A percentile compares a stretch with the other conserved stretches of the same genome.
phyloP scores from a whole-genome alignment of 2,888 invertebrate species.

The Xestobium rufovillosum region DNA sequence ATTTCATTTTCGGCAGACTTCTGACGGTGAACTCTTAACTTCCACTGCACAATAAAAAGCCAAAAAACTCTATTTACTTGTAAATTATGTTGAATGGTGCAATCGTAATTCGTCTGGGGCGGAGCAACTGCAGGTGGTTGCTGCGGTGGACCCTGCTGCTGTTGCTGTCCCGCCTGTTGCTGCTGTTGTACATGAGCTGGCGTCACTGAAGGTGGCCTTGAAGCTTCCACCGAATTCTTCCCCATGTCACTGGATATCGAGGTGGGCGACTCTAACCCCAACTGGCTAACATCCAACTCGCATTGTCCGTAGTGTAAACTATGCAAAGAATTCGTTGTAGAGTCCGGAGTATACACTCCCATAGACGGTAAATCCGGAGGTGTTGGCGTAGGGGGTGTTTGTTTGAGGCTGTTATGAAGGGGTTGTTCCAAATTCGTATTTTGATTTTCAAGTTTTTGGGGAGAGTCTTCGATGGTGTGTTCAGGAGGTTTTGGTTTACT shows the following conservation, averaged over 20 bases:
- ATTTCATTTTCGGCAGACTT: no score
- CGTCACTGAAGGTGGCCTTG: constrained; percentile 51
- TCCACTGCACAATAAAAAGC: no score
- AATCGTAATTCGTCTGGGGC: constrained; percentile 52
- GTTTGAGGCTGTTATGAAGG: constrained; percentile 38
- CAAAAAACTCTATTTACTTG: no score
- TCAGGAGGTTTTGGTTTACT: constrained; percentile 10
- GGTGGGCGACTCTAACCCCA: constrained; percentile 82
- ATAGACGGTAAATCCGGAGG: constrained; percentile 64
- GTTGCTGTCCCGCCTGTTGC: constrained; percentile 27
- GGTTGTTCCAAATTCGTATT: constrained; percentile 2
- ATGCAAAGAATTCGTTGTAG: constrained; percentile 75
- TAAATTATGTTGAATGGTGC: constrained; percentile 67
- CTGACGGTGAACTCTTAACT: no score
- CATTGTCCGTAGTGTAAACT: constrained; percentile 70
- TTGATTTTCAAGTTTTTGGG: background rate
- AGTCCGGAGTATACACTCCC: constrained; percentile 81
- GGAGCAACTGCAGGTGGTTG: constrained; percentile 23
- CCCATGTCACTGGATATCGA: constrained; percentile 82
- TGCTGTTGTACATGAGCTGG: constrained; percentile 37
- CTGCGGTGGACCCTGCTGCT: constrained; percentile 28
- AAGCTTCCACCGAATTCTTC: constrained; percentile 59
- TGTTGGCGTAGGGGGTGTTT: constrained; percentile 44
- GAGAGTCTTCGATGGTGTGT: constrained; percentile 7
- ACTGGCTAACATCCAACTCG: constrained; percentile 74